phyloP scores from a whole-genome alignment of 2,113 vertebrate genomes.

The Atractosteus spatula region DNA sequence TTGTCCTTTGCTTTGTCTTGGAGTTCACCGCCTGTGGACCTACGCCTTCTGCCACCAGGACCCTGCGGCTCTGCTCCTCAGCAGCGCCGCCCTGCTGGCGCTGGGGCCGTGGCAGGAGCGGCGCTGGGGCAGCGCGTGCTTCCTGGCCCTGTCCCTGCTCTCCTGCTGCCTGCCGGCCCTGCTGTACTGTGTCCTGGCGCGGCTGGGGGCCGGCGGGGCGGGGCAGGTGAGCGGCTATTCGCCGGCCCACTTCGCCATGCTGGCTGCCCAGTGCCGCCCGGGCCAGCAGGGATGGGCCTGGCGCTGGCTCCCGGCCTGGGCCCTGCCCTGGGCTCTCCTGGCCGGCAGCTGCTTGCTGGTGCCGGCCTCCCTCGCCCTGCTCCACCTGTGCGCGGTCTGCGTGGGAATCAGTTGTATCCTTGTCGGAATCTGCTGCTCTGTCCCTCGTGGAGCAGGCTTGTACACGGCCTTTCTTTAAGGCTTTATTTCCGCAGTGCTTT shows the following conservation, averaged over 20 bases:
- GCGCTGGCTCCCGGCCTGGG: constrained; percentile 54
- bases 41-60: constrained; percentile 73
- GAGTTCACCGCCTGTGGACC: constrained; percentile 68
- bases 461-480: too few species aligned
- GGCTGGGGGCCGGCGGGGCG: constrained; percentile 51
- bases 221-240: constrained; percentile 71
- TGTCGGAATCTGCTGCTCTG: constrained; percentile 14
- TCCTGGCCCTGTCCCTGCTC: constrained; percentile 63
- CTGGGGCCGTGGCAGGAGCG: constrained; percentile 70
- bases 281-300: constrained; percentile 46
- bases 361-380: constrained; percentile 64
- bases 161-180: constrained; percentile 58
- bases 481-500: too few species aligned
- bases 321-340: constrained; percentile 68
- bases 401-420: constrained; percentile 85
- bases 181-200: constrained; percentile 68
- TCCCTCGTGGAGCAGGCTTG: too few species aligned
- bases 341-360: constrained; percentile 61
- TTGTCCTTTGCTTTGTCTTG: background rate
- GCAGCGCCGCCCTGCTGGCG: constrained; percentile 57
- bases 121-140: constrained; percentile 70
- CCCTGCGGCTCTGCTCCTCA: constrained; percentile 63
- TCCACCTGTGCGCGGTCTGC: constrained; percentile 76
- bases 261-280: constrained; percentile 66
- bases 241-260: constrained; percentile 70